Percentiles rank a stretch among this genome's conserved stretches.
Conservation (phyloP, 2,113 vertebrate genomes). For the Microcebus tavaratra region DNA sequence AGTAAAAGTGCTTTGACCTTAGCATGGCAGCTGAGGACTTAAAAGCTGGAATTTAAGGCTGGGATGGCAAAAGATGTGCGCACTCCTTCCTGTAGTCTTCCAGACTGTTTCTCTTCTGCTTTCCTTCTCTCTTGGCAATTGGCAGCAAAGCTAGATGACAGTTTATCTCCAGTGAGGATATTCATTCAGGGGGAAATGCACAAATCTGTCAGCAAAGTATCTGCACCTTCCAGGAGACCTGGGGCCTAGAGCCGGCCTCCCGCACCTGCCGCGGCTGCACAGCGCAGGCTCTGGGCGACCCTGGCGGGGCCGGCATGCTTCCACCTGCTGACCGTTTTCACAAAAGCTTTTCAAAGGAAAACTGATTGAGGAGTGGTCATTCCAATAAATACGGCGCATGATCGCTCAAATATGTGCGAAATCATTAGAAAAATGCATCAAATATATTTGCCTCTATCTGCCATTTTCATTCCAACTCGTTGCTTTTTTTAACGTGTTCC, state of each 20-base stretch:
- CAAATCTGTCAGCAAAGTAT: background rate
- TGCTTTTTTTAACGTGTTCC: background rate
- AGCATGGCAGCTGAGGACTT: background rate
- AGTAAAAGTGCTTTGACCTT: slow-evolving; percentile 64
- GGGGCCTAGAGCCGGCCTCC: background rate
- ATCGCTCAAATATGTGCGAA: background rate
- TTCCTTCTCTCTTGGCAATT: background rate
- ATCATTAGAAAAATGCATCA: background rate
- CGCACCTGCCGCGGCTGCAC: background rate
- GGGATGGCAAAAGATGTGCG: background rate
- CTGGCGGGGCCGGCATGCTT: background rate
- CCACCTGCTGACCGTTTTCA: background rate
- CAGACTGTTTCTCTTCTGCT: background rate
- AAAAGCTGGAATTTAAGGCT: background rate
- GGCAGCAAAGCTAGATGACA: background rate
- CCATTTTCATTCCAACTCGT: background rate
- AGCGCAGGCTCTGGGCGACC: background rate
- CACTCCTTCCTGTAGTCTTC: background rate
- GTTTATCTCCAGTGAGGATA: background rate
- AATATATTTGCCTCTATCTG: background rate
- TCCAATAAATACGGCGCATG: background rate
- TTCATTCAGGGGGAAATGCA: background rate
- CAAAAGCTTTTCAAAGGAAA: background rate
- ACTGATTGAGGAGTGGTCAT: background rate
- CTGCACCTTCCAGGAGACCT: background rate